Conservation (phyloP, 2,797 vertebrate genomes). For the Florisuga fusca region DNA sequence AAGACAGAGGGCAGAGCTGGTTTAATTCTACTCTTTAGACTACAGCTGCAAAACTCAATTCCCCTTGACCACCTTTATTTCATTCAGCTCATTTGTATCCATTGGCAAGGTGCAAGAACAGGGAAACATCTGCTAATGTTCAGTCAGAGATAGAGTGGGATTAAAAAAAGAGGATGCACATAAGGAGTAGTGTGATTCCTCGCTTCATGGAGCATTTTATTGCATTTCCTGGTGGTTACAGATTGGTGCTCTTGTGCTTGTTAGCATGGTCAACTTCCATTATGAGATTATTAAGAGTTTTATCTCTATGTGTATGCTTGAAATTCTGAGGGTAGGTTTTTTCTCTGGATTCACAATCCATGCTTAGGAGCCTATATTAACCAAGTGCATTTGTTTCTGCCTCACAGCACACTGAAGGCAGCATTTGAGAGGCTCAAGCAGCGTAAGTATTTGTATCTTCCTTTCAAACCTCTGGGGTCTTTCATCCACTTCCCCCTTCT, state of each 20-base stretch:
- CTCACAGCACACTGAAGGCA: constrained; percentile 86
- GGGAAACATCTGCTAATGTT: not conserved
- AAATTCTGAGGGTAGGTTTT: not conserved
- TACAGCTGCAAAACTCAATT: not conserved
- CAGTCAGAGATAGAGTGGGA: not conserved
- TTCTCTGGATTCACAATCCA: not conserved
- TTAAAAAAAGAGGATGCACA: not conserved
- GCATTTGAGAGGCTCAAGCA: constrained; percentile 92
- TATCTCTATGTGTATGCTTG: not conserved
- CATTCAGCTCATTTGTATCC: not conserved
- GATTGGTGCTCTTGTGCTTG: constrained; percentile 7
- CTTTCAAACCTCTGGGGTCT: not conserved
- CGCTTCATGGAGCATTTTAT: constrained; percentile 27
- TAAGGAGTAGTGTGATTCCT: not conserved
- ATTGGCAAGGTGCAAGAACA: not conserved
- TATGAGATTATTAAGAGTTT: not conserved
- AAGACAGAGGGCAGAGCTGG: not conserved
- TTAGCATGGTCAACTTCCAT: constrained; percentile 34
- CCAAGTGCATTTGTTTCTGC: constrained; percentile 4
- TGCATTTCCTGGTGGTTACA: not conserved
- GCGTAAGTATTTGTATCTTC: constrained; percentile 82
- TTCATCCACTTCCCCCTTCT: not conserved
- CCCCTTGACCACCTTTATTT: not conserved
- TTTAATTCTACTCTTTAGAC: not conserved
- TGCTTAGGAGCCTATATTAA: not conserved